A percentile compares a stretch with the other conserved stretches of the same genome.
These are phyloP conservation scores for Sebastes steindachneri DNA, from an alignment of 2,797 vertebrate genomes.

Conservation along the genomic window DNA sequence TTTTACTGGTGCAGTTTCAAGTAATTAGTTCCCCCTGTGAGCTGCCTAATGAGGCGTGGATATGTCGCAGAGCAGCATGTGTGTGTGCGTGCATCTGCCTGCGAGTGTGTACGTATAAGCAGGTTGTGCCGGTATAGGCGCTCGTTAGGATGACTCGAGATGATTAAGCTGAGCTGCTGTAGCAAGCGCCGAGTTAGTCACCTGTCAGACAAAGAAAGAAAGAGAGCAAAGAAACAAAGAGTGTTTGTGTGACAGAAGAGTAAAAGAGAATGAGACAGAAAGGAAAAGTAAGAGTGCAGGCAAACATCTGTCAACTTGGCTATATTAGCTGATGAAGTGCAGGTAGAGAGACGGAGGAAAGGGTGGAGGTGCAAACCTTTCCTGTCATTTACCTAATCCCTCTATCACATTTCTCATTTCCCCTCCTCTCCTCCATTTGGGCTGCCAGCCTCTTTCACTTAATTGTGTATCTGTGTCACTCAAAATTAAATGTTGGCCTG, in stretches of 20 bases:
- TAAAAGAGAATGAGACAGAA: neutral
- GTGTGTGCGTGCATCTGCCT: slow-evolving; percentile 36
- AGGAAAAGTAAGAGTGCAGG: neutral
- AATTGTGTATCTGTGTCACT: slow-evolving; percentile 56
- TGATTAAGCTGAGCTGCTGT: slow-evolving; percentile 44
- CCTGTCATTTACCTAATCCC: slow-evolving; percentile 66
- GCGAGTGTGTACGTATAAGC: neutral
- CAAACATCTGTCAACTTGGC: slow-evolving; percentile 22
- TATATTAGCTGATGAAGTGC: slow-evolving; percentile 43
- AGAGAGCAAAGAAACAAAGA: neutral
- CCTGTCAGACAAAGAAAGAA: slow-evolving; percentile 37
- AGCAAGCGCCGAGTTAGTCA: slow-evolving; percentile 34
- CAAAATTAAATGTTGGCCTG: slow-evolving; percentile 54
- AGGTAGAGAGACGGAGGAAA: slow-evolving; percentile 34
- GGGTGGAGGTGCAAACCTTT: slow-evolving; percentile 45
- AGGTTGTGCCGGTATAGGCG: neutral
- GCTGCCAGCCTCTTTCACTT: slow-evolving; percentile 46
- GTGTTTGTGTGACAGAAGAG: neutral
- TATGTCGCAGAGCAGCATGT: slow-evolving; percentile 68
- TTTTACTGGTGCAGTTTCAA: slow-evolving; percentile 72
- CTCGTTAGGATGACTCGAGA: slow-evolving; percentile 64
- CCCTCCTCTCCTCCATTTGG: slow-evolving; percentile 36
- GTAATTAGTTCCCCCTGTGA: slow-evolving; percentile 82
- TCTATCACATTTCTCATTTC: slow-evolving; percentile 58
- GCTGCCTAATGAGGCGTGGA: slow-evolving; percentile 78